A percentile compares a stretch with the other conserved stretches of the same genome.
Conservation (phyloP, 1,140 invertebrate genomes). For the Drosophila virilis region DNA sequence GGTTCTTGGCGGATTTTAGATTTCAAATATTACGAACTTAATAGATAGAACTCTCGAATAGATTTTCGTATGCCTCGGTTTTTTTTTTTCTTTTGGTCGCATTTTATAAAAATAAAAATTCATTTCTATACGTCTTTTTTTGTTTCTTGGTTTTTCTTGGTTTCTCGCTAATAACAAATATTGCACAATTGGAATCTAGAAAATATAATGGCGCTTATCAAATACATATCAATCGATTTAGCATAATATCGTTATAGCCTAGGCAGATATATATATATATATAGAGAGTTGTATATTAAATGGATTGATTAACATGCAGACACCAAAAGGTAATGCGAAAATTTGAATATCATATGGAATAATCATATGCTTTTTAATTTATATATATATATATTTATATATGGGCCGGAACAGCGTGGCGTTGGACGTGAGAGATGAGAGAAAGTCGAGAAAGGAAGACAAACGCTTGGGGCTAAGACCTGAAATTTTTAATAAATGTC, state of each 20-base stretch:
- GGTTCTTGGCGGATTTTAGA: conserved; percentile 48
- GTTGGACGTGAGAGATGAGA: background rate
- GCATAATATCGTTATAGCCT: conserved; percentile 44
- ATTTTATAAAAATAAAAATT: conserved; percentile 82
- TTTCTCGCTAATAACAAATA: conserved; percentile 75
- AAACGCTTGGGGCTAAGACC: background rate
- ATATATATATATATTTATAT: conserved; percentile 25
- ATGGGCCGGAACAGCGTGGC: conserved; percentile 3
- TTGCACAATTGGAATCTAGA: conserved; percentile 79
- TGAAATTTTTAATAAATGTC: background rate
- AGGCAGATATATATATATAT: conserved; percentile 28
- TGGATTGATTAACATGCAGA: conserved; percentile 74
- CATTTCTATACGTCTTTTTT: conserved; percentile 29
- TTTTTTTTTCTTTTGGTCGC: conserved; percentile 66
- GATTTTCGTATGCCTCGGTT: conserved; percentile 2
- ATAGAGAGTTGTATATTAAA: conserved; percentile 39
- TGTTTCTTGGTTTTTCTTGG: conserved; percentile 19
- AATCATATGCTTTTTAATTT: conserved; percentile 40
- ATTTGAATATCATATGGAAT: conserved; percentile 55
- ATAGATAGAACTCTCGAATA: conserved; percentile 39
- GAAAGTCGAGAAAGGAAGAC: conserved; percentile 19
- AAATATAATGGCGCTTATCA: conserved; percentile 76
- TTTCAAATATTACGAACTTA: conserved; percentile 25
- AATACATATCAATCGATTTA: conserved; percentile 59
- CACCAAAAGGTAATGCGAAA: conserved; percentile 71